Evolutionary conservation across 2,113 vertebrate genomes (phyloP).

Genomic region (Sarotherodon lohbergeri): DNA sequence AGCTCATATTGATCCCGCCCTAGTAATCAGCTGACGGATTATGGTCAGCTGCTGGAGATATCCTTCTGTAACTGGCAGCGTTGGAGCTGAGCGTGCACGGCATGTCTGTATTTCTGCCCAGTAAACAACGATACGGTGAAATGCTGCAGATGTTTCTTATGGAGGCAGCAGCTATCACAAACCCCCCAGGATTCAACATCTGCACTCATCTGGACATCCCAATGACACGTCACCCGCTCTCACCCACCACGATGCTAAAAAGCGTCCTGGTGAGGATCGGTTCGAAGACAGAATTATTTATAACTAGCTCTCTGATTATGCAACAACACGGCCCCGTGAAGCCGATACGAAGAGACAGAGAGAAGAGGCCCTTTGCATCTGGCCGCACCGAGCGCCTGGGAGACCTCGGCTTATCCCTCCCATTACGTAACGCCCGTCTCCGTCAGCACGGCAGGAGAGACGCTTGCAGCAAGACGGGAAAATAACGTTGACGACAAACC

Average conservation of each 20-base stretch:
- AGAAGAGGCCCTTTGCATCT: slow-evolving; percentile 24
- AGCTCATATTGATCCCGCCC: neutral
- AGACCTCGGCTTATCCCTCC: slow-evolving; percentile 17
- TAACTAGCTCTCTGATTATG: slow-evolving; percentile 38
- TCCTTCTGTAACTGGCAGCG: neutral
- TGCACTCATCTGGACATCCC: neutral
- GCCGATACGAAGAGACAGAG: slow-evolving; percentile 20
- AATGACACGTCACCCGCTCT: neutral
- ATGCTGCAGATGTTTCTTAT: neutral
- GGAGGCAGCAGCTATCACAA: neutral
- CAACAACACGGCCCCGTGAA: slow-evolving; percentile 18
- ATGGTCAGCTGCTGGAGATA: neutral
- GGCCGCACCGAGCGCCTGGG: neutral
- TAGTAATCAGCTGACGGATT: neutral
- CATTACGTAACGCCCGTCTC: slow-evolving; percentile 18
- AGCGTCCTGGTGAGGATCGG: neutral
- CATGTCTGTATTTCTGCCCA: neutral
- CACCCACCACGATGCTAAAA: neutral
- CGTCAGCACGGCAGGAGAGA: neutral
- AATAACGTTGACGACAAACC: accelerated
- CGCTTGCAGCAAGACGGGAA: neutral
- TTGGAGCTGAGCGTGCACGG: neutral
- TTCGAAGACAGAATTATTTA: slow-evolving; percentile 38
- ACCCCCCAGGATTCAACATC: neutral
- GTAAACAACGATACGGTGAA: neutral